Evolutionary conservation across 2,888 invertebrate genomes (phyloP).

Genomic region (Andrena flavipes): DNA sequence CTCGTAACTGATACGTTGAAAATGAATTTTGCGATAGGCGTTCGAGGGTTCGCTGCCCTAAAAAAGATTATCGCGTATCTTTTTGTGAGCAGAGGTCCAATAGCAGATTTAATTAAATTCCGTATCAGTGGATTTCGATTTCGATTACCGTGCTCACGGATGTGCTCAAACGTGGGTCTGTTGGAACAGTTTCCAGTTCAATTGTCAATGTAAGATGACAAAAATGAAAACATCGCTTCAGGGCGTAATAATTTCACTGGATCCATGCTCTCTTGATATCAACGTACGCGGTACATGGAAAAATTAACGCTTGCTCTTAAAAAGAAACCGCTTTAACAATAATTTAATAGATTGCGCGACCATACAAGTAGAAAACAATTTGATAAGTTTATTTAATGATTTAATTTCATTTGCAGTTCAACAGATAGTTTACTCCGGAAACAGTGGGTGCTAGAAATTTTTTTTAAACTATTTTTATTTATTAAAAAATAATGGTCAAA

Average conservation of each 20-base stretch:
- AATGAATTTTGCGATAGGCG: slow-evolving; percentile 28
- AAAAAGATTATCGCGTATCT: slow-evolving; percentile 20
- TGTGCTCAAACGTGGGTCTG: slow-evolving; percentile 29
- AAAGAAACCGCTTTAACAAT: background rate
- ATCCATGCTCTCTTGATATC: background rate
- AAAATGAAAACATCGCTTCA: slow-evolving; percentile 22
- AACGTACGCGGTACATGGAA: background rate
- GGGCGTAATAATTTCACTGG: slow-evolving; percentile 18
- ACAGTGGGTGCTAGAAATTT: too few species aligned
- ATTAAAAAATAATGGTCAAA: background rate
- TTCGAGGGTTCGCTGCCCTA: background rate
- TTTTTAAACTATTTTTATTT: background rate
- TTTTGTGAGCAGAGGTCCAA: slow-evolving; percentile 5
- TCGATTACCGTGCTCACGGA: slow-evolving; percentile 40
- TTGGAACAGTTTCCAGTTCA: slow-evolving; percentile 37
- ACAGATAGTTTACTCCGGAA: background rate
- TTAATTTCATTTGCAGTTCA: background rate
- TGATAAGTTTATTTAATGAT: background rate
- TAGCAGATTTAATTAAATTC: slow-evolving; percentile 57
- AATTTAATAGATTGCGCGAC: background rate
- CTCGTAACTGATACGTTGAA: slow-evolving; percentile 15
- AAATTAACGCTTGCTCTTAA: background rate
- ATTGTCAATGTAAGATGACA: slow-evolving; percentile 30
- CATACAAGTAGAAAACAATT: background rate
- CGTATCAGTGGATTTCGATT: slow-evolving; percentile 39